phyloP scores from a whole-genome alignment of 2,113 vertebrate species.

The Corythornis vintsioides region DNA sequence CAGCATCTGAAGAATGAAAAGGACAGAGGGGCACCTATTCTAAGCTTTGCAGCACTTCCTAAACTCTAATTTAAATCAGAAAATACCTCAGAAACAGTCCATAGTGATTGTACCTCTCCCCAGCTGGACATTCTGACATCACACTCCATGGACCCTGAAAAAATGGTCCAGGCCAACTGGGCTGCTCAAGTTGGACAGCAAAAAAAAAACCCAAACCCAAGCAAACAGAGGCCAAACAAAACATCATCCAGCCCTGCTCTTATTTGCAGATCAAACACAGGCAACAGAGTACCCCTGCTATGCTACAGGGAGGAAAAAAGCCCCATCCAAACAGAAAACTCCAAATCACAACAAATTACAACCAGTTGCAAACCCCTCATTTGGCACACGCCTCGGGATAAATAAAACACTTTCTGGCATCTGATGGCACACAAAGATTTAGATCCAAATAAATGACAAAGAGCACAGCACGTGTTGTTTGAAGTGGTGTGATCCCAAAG shows the following conservation, averaged over 20 bases:
- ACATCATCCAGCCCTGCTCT: background rate
- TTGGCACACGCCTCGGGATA: background rate
- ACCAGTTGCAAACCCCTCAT: too few relatives aligned
- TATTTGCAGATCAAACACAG: background rate
- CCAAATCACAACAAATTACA: background rate
- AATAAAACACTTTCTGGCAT: background rate
- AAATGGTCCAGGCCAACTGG: background rate
- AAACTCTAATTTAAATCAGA: background rate
- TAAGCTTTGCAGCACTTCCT: background rate
- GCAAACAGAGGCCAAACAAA: background rate
- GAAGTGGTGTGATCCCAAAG: background rate
- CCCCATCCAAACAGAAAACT: background rate
- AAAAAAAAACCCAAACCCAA: background rate
- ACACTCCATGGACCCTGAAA: background rate
- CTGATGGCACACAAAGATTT: background rate
- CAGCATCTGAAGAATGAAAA: background rate
- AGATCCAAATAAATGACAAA: background rate
- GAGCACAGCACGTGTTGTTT: background rate
- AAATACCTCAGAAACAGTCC: background rate
- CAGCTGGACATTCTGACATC: background rate
- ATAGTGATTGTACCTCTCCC: background rate
- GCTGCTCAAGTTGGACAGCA: background rate
- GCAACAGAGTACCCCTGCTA: background rate
- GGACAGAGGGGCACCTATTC: background rate
- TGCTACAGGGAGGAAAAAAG: fast-evolving